These are phyloP conservation scores for Allobates femoralis DNA, from an alignment of 2,797 vertebrate species.

Conservation along the genomic window DNA sequence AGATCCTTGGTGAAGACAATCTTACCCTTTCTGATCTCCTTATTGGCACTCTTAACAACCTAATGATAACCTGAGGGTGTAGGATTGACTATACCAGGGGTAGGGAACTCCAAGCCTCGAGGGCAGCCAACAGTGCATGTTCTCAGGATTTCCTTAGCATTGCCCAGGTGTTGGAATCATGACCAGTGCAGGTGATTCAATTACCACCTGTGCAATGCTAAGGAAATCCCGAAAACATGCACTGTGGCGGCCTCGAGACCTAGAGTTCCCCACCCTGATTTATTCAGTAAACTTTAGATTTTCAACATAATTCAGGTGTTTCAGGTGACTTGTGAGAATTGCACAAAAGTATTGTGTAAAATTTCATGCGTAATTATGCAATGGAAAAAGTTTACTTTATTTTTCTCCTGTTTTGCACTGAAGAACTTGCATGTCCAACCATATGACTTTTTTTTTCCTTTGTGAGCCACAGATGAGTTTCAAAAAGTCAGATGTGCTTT, in stretches of 20 bases:
- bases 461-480: slow-evolving; percentile 68
- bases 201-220: too few relatives aligned
- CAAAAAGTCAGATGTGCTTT: slow-evolving; percentile 68
- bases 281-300: neutral
- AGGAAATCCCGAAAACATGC: too few relatives aligned
- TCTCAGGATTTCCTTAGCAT: too few relatives aligned
- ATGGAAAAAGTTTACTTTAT: neutral
- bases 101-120: too few relatives aligned
- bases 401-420: slow-evolving; percentile 63
- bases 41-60: neutral
- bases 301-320: slow-evolving; percentile 21
- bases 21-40: neutral
- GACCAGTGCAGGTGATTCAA: too few relatives aligned
- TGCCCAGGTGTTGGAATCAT: too few relatives aligned
- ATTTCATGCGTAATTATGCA: neutral
- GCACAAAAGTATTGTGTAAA: slow-evolving; percentile 28
- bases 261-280: too few relatives aligned
- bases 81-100: slow-evolving; percentile 21
- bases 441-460: slow-evolving; percentile 73
- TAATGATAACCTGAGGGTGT: neutral
- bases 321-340: slow-evolving; percentile 73
- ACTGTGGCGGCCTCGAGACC: too few relatives aligned
- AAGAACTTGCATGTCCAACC: slow-evolving; percentile 72
- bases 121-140: too few relatives aligned
- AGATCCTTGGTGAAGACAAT: slow-evolving; percentile 3